Evolutionary conservation across 2,797 vertebrate species (phyloP).

Genomic region (Salmo trutta): DNA sequence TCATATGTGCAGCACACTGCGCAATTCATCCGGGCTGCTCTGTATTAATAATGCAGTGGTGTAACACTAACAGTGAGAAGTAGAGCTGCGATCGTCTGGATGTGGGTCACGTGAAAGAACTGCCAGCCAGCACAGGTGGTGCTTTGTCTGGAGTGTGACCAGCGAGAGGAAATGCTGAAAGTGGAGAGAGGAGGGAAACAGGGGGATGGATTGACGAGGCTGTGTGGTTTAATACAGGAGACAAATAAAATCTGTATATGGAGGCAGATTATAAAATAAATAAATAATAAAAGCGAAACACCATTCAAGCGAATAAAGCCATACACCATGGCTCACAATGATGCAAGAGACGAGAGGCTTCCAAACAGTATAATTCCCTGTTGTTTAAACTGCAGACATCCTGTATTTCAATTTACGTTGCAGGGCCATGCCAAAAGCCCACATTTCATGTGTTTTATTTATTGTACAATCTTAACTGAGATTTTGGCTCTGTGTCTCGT

Average conservation of each 20-base stretch:
- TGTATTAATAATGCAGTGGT: conserved; percentile 65
- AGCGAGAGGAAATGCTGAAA: conserved; percentile 14
- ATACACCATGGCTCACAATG: not conserved
- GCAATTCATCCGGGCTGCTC: conserved; percentile 55
- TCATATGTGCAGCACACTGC: conserved; percentile 39
- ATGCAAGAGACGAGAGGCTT: conserved; percentile 3
- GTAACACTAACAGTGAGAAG: conserved; percentile 44
- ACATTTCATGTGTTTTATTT: conserved; percentile 41
- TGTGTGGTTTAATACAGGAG: conserved; percentile 35
- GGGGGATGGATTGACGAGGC: not conserved
- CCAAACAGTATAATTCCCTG: not conserved
- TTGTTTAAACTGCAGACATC: conserved; percentile 34
- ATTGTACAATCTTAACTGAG: not conserved
- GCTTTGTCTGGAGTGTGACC: conserved; percentile 63
- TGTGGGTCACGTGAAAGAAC: conserved; percentile 36
- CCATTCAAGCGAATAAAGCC: conserved; percentile 11
- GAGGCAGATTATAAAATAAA: conserved; percentile 31
- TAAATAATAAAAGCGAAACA: conserved; percentile 17
- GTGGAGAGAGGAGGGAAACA: conserved; percentile 9
- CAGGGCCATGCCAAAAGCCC: conserved; percentile 34
- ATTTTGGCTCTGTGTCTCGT: conserved; percentile 36
- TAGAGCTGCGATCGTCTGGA: conserved; percentile 52
- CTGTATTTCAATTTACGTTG: conserved; percentile 40
- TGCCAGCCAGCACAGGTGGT: conserved; percentile 66
- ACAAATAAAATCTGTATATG: conserved; percentile 40